Conservation (phyloP, 2,888 invertebrate species). For the Lepetodrilus schrolli region DNA sequence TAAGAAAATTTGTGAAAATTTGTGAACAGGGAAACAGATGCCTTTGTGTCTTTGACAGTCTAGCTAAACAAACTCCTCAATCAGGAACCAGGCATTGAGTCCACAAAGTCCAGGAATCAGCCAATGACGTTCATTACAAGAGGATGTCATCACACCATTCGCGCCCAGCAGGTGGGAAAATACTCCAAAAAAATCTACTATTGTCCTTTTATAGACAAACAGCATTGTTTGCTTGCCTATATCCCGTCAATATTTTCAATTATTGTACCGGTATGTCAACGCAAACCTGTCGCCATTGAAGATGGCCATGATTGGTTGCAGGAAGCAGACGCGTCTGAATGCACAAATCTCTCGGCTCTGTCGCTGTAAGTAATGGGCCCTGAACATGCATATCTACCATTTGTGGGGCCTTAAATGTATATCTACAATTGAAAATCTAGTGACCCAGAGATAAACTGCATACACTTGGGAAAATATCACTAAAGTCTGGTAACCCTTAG, state of each 20-base stretch:
- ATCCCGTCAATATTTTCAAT: slow-evolving; percentile 18
- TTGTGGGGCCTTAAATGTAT: too few relatives aligned
- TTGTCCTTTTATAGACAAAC: not conserved
- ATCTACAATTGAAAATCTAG: too few relatives aligned
- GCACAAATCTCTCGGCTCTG: not conserved
- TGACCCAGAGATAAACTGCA: too few relatives aligned
- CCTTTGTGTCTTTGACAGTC: not conserved
- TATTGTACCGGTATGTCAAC: not conserved
- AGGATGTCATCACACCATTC: not conserved
- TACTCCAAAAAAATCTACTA: not conserved
- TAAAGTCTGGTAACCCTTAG: too few relatives aligned
- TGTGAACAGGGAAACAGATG: not conserved
- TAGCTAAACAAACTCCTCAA: not conserved
- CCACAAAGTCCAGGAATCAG: not conserved
- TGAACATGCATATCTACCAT: too few relatives aligned
- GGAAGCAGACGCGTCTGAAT: not conserved
- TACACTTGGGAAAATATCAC: too few relatives aligned
- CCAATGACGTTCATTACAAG: not conserved
- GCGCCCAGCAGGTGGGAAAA: not conserved
- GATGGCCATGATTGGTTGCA: not conserved
- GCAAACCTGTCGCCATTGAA: not conserved
- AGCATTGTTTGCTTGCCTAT: not conserved
- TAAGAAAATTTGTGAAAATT: too few relatives aligned
- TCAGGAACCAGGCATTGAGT: not conserved
- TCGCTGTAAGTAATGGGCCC: too few relatives aligned